Conservation (phyloP, 2,888 invertebrate genomes). For the Tachystola acroxantha region DNA sequence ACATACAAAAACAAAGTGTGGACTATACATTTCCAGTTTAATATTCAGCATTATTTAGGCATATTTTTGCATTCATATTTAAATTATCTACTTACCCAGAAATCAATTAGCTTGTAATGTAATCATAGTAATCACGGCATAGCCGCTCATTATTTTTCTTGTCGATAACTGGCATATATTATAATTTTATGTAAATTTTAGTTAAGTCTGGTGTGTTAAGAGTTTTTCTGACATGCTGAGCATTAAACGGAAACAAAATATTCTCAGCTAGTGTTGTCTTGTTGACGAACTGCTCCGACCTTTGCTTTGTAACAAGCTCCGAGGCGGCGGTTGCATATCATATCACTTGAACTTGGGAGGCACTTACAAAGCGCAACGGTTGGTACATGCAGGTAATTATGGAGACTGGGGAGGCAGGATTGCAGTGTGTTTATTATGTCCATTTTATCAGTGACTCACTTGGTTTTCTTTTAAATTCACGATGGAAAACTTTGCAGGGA, state of each 20-base stretch:
- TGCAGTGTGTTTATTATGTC: conserved; percentile 48
- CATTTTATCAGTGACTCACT: conserved; percentile 55
- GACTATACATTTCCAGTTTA: conserved; percentile 76
- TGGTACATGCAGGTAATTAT: conserved; percentile 46
- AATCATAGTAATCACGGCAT: conserved; percentile 54
- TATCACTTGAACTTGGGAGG: conserved; percentile 41
- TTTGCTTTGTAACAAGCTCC: conserved; percentile 71
- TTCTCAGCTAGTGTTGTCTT: conserved; percentile 74
- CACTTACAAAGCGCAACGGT: conserved; percentile 68
- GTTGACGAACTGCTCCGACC: conserved; percentile 72
- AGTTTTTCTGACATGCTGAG: conserved; percentile 68
- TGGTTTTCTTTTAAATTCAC: conserved; percentile 69
- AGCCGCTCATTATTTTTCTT: conserved; percentile 13
- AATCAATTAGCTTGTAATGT: conserved; percentile 68
- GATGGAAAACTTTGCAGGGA: conserved; percentile 76
- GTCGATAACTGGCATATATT: conserved; percentile 39
- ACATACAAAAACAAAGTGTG: conserved; percentile 61
- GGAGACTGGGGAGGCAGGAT: conserved; percentile 44
- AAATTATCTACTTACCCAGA: conserved; percentile 53
- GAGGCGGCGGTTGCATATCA: conserved; percentile 30
- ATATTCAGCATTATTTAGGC: conserved; percentile 77
- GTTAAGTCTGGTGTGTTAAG: conserved; percentile 58
- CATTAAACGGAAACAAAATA: conserved; percentile 75
- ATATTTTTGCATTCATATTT: conserved; percentile 70
- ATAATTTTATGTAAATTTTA: conserved; percentile 39